Conservation (phyloP, 2,797 vertebrate genomes). For the Arrhamphus sclerolepis region DNA sequence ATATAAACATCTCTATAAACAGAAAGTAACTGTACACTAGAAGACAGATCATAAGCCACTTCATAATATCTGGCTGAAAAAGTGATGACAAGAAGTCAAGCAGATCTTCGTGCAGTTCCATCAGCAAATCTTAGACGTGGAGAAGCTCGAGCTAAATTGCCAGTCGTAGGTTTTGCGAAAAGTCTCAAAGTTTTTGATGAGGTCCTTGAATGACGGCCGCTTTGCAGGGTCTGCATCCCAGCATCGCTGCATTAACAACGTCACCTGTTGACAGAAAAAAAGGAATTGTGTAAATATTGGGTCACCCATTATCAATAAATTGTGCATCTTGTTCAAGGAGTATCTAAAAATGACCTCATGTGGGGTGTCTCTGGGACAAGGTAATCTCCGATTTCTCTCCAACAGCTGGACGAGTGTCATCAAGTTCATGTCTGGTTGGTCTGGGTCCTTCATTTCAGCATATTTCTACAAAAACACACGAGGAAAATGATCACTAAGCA, state of each 20-base stretch:
- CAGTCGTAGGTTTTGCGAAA: conserved; percentile 75
- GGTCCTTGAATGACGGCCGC: conserved; percentile 84
- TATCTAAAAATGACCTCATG: conserved; percentile 78
- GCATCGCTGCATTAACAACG: conserved; percentile 85
- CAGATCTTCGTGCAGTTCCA: conserved; percentile 15
- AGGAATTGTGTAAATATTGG: neutral
- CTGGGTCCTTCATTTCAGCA: conserved; percentile 82
- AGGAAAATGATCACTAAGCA: neutral
- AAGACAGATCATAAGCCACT: conserved; percentile 9
- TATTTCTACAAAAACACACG: conserved; percentile 83
- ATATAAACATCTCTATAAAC: conserved; percentile 21
- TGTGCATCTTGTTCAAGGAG: no score
- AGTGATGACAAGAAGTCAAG: conserved; percentile 18
- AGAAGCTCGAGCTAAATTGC: conserved; percentile 58
- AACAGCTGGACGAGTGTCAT: conserved; percentile 84
- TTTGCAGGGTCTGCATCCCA: conserved; percentile 82
- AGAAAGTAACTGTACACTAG: conserved; percentile 20
- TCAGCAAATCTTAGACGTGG: conserved; percentile 72
- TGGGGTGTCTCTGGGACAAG: conserved; percentile 84
- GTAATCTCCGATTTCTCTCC: conserved; percentile 81
- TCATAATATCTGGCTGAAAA: conserved; percentile 16
- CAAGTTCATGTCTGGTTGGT: conserved; percentile 83
- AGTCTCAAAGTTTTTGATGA: conserved; percentile 78
- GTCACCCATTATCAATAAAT: neutral
- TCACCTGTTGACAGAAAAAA: conserved; percentile 64